Evolutionary conservation across 2,113 vertebrate genomes (phyloP), one percentile per base, ranked within the genome.

Genomic region (Echinops telfairi): DNA sequence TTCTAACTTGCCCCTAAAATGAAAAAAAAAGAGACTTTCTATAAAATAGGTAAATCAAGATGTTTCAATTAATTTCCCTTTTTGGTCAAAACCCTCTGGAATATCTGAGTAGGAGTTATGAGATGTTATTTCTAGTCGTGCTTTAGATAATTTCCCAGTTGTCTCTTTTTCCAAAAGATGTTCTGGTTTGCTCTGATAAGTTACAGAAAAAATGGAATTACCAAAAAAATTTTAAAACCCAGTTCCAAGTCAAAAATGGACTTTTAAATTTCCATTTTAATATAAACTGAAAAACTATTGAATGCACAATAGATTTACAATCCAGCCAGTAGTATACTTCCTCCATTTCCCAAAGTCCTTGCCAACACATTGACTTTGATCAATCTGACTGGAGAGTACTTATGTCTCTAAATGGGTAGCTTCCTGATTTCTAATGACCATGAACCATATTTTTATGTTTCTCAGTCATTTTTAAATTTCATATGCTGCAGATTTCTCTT

Each of bases 1-100:
- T 98, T 98, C 98, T 98, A 99, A 98, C 98, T 98, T 98, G 99
- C 99, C 98, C 99, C 98, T 98, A 98, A 99, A 98, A 98, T 99
- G 98, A 98, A 99, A 99, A 98, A 36, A 73, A 73, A 73, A 20
- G 20, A 36, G 33, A 36, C 33, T 36, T 36, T 20, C 19, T 73
- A 36, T 36, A 73, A 70, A n/a, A 70, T 97, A 98, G 98, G 98
- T 94, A 99, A 99, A 98, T 98, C 98, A 98, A 99, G 99, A 99
- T 98, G 98, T 98, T 98, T 98, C 98, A 99, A 98, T 99, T 99
- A 98, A 98, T 98, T 99, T 99, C 98, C 95, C 97, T 98, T 99
- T 98, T 98, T 98, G 98, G 98, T 98, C 98, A 98, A 98, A 98
- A 98, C 96, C 96, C 95, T 97, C 96, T 98, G 98, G 97, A 98